Conservation (phyloP, 2,888 invertebrate genomes). For the Philereme vetulata region DNA sequence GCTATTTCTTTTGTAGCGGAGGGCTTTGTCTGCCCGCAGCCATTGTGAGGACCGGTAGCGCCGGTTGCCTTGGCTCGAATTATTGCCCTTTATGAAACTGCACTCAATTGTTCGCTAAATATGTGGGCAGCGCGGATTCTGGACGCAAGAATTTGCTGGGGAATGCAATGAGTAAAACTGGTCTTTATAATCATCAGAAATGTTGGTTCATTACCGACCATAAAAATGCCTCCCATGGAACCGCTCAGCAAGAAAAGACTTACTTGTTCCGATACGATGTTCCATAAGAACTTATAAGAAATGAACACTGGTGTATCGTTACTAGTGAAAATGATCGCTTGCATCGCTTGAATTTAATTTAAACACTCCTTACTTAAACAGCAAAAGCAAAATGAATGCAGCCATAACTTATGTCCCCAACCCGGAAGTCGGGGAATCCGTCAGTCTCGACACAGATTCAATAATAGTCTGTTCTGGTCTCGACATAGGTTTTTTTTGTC, state of each 20-base stretch:
- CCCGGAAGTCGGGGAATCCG: conserved; percentile 50
- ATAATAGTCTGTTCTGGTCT: conserved; percentile 20
- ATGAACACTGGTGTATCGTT: no score
- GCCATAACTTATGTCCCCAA: conserved; percentile 36
- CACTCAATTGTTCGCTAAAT: conserved; percentile 44
- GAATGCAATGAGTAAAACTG: conserved; percentile 9
- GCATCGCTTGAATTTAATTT: no score
- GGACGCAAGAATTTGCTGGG: conserved; percentile 21
- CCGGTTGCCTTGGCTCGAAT: conserved; percentile 65
- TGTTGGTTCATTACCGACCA: background rate
- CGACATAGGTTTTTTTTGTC: conserved; percentile 46
- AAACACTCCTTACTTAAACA: no score
- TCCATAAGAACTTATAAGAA: no score
- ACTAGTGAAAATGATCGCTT: no score
- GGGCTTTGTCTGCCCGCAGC: conserved; percentile 57
- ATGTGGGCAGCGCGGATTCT: conserved; percentile 33
- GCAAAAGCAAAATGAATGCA: conserved; percentile 33
- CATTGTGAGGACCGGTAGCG: conserved; percentile 70
- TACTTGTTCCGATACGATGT: no score
- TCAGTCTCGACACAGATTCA: conserved; percentile 38
- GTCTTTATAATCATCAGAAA: conserved; percentile 1
- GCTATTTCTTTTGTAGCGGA: conserved; percentile 31
- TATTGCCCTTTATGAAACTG: conserved; percentile 62
- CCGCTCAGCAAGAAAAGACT: background rate
- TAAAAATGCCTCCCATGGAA: no score